Conservation (phyloP, 2,113 vertebrate species). For the Malurus alboscapulatus region DNA sequence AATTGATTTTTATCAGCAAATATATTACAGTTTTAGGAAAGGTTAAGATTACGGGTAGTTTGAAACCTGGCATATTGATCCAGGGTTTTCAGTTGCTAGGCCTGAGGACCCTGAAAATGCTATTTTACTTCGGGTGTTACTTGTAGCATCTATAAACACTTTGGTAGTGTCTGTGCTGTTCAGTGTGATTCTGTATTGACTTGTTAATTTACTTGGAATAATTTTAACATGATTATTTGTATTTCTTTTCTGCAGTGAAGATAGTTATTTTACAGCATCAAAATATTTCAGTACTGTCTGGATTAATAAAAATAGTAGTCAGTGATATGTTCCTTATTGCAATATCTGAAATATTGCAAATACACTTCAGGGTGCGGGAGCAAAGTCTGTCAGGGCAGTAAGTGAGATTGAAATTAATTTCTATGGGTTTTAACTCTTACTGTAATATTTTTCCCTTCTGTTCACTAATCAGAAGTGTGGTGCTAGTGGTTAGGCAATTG, state of each 20-base stretch:
- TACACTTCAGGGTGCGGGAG: neutral
- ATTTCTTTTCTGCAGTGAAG: neutral
- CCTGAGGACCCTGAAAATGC: neutral
- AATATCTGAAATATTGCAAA: neutral
- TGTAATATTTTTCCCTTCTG: neutral
- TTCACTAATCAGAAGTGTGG: neutral
- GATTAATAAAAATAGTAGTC: neutral
- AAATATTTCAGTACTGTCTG: neutral
- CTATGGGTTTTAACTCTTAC: neutral
- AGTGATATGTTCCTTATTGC: neutral
- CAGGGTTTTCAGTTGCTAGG: neutral
- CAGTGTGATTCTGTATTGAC: fast-evolving
- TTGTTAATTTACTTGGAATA: neutral
- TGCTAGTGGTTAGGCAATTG: neutral
- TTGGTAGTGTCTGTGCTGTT: neutral
- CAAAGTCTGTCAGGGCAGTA: neutral
- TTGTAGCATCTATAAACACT: neutral
- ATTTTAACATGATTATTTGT: neutral
- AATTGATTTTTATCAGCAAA: neutral
- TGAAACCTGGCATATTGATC: neutral
- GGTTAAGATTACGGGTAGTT: neutral
- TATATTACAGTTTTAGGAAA: neutral
- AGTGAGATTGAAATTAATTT: neutral
- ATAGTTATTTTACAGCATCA: neutral
- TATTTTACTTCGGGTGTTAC: neutral